Base-by-base conservation (phyloP, 2,113 vertebrate genomes). In the Atractosteus spatula region DNA sequence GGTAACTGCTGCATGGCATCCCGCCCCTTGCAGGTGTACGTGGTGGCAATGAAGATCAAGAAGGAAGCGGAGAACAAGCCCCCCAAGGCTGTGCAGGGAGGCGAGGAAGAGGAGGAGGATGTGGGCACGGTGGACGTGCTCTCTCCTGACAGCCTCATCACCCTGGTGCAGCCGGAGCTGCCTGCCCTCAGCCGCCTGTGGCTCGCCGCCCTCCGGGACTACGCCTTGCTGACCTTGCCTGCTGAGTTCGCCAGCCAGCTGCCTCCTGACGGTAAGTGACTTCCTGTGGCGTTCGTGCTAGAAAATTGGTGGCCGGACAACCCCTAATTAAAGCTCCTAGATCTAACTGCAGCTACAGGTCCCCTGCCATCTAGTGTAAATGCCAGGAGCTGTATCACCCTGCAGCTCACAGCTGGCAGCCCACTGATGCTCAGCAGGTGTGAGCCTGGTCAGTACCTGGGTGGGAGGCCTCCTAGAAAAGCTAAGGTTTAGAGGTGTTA, bases 191-290 rank as follows among this genome's bases (percentile, higher is more conserved):
- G 96, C 79, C 93, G 94, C 8, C 94, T 99, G 68, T 99, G 97
- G 97, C 83, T 98, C 80, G 96, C 96, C 56, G 94, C 95, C 0
- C 86, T 99, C 77, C 94, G 93, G 74, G 97, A 99, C 88, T 98
- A 99, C 0, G 97, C 97, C 0, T 93, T 99, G 79, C 86, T 99
- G 80, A 98, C 96, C 51, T 88, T 99, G 80, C 97, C 97, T 51
- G 89, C 96, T 3, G 97, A 99, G 84, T 99, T 99, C 86, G 94
- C 97, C 77, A 98, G 96, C 77, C 97, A 99, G 85, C 95, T 99
- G 71, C 97, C 97, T n/a, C 91, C 96, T 71, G 97, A 99, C 42
- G 97, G 97, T 99, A 90, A 83, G 76, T 68, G 55, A 65, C 55
- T 16, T 7, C 56, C 56, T 11, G 56, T 29, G 29, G 29, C 29